These are phyloP conservation scores for Prunella fulvescens DNA, from an alignment of 2,113 vertebrate genomes.

Conservation along the genomic window DNA sequence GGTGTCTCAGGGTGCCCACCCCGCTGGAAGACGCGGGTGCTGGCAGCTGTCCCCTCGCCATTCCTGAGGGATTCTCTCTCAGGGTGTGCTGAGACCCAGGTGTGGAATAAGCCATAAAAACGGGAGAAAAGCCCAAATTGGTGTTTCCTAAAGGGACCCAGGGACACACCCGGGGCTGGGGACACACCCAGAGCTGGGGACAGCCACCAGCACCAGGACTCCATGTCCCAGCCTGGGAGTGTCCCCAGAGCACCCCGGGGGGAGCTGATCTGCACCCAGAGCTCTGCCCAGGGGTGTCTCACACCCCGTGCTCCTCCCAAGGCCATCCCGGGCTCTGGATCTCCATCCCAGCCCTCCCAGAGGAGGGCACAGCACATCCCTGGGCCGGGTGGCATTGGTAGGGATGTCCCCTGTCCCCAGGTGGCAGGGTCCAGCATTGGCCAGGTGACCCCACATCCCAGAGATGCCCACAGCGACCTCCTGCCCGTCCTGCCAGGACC, in stretches of 20 bases:
- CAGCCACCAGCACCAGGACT: background rate
- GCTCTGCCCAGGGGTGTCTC: background rate
- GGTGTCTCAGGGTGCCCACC: background rate
- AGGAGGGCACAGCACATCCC: background rate
- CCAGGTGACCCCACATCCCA: background rate
- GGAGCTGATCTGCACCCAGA: background rate
- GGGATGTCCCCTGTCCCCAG: background rate
- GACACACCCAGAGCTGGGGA: background rate
- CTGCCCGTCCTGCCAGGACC: background rate
- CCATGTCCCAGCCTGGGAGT: accelerated
- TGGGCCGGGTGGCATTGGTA: accelerated
- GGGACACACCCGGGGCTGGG: accelerated
- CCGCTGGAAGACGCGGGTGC: background rate
- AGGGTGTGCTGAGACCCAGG: background rate
- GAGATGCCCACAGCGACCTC: accelerated
- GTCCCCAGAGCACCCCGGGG: background rate
- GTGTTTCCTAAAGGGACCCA: background rate
- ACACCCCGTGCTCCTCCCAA: accelerated
- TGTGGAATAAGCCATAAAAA: background rate
- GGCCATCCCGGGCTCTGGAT: background rate
- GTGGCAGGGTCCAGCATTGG: background rate
- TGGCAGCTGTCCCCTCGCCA: accelerated
- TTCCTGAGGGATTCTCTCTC: background rate
- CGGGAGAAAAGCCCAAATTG: accelerated
- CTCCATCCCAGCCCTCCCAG: background rate